phyloP scores from a whole-genome alignment of 37 sponge, comb jelly and placozoan genomes.

The Beroe ovata region DNA sequence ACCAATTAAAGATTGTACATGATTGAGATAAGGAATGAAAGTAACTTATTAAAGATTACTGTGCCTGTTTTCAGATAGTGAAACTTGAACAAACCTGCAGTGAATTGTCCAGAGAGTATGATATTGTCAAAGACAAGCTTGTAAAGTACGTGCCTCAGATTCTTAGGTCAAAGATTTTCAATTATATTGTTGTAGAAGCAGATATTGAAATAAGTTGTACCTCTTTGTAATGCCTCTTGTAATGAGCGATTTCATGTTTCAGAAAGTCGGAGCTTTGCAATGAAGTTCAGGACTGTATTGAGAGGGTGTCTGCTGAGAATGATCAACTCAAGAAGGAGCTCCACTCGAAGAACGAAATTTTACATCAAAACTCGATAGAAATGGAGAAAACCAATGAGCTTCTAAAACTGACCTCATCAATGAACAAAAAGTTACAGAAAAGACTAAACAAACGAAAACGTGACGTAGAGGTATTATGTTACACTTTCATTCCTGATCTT shows the following conservation, averaged over 20 bases:
- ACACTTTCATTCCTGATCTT: no score
- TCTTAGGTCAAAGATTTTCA: no score
- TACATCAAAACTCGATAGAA: conserved; percentile 2
- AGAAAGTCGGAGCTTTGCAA: conserved; percentile 27
- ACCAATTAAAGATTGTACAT: no score
- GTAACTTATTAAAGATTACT: no score
- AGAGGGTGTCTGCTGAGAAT: conserved; percentile 18
- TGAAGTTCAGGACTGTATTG: conserved; percentile 24
- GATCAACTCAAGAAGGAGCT: conserved; percentile 7
- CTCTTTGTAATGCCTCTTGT: neutral
- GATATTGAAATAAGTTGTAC: neutral
- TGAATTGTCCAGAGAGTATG: neutral
- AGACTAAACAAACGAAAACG: neutral
- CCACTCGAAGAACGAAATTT: neutral
- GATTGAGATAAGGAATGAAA: no score
- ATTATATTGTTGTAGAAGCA: no score
- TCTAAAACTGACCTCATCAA: conserved; percentile 7
- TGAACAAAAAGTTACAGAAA: conserved; percentile 51
- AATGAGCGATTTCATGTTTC: neutral
- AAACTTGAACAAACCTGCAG: conserved; percentile 10
- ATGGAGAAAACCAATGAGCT: conserved; percentile 25
- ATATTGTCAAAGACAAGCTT: neutral
- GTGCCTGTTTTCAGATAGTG: conserved; percentile 22
- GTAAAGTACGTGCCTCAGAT: no score
- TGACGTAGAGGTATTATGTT: neutral